Base-by-base conservation (phyloP, 1,140 invertebrate genomes). In the Drosophila repleta region DNA sequence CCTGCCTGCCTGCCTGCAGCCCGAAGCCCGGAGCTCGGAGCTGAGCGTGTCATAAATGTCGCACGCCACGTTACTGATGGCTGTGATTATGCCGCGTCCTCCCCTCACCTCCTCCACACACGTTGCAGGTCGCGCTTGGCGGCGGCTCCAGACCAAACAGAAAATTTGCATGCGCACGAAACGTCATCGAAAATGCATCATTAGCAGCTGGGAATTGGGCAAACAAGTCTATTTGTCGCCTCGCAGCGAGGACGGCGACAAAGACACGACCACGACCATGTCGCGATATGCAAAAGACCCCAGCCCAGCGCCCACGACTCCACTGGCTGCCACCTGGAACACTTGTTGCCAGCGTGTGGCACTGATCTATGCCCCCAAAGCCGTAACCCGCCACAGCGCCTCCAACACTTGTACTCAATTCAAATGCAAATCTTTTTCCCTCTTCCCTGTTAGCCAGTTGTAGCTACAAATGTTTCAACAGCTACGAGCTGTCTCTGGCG, bases 221-320 rank as follows among this genome's bases (percentile, higher is more conserved):
- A 82, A 78, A 85, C 78, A 85, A 85, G 82, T 87, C 78, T 85
- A 85, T 85, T 85, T 85, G 81, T 87, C 81, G 82, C 82, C 81
- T 68, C 60, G 52, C 49, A 51, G 69, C 63, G 37, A 43, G 41
- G 61, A 58, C 68, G 29, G 29, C 49, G 52, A 65, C 68, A 37
- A 32, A 64, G 43, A 55, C 83, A 66, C 83, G 82, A 71, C 55
- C 83, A 66, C 83, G 82, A 71, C 55, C 75, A 71, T 67, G 75
- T 78, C 63, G 68, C 70, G 63, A 66, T 85, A 85, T 85, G 82
- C 74, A 78, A 85, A 85, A 77, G 61, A 84, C 55, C 39, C 53
- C 56, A 65, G 51, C 63, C 66, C 41, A 37, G 43, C 66, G 53
- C 49, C 60, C 60, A 64, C 43, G 60, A 56, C 17, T 39, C 51